Conservation (phyloP, 2,797 vertebrate species). For the Sebastes elongatus region DNA sequence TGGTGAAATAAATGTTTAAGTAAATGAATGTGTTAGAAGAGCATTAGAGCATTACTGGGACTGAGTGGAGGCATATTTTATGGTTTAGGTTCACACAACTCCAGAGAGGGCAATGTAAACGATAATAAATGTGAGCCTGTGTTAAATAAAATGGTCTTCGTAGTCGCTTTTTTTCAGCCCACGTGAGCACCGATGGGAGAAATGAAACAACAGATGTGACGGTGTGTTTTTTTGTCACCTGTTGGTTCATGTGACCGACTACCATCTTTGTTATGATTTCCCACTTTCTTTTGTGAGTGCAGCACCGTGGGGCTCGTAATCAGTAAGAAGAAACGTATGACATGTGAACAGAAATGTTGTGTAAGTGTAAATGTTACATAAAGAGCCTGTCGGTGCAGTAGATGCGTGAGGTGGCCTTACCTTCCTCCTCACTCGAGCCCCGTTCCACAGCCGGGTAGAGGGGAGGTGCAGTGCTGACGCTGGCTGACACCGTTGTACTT, state of each 20-base stretch:
- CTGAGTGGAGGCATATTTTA: background rate
- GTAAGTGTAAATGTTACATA: background rate
- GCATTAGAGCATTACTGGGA: background rate
- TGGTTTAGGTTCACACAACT: slow-evolving; percentile 5
- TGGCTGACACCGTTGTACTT: slow-evolving; percentile 82
- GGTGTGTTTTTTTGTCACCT: background rate
- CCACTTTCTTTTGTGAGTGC: background rate
- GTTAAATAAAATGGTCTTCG: slow-evolving; percentile 10
- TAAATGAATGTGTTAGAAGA: background rate
- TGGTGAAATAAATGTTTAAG: background rate
- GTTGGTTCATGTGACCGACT: background rate
- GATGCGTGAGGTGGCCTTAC: slow-evolving; percentile 57
- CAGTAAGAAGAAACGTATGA: background rate
- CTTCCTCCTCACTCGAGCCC: slow-evolving; percentile 84
- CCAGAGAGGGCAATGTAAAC: background rate
- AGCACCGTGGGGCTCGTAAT: background rate
- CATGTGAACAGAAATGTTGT: background rate
- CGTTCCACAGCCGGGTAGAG: slow-evolving; percentile 77
- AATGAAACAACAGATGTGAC: slow-evolving; percentile 8
- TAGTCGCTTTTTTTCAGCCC: background rate
- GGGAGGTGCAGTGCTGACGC: slow-evolving; percentile 54
- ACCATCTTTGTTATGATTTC: background rate
- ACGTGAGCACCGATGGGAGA: background rate
- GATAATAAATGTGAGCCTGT: slow-evolving; percentile 14
- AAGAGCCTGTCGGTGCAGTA: background rate